A percentile compares a stretch with the other conserved stretches of the same genome.
Conservation (phyloP, 2,797 vertebrate genomes). For the Epinephelus coioides region DNA sequence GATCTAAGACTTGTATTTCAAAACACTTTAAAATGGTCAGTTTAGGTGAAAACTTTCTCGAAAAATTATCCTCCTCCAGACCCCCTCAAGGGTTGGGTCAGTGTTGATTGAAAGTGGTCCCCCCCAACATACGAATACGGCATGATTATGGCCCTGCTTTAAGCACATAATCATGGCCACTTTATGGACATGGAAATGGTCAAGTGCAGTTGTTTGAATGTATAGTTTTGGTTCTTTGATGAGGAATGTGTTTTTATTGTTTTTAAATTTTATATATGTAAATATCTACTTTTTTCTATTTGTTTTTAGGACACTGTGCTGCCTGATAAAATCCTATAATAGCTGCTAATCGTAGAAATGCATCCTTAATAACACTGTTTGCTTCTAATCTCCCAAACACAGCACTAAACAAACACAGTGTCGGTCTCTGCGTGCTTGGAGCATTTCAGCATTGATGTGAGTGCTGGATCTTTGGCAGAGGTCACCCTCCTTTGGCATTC, state of each 20-base stretch:
- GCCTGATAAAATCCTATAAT: neutral
- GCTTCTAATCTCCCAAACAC: slow-evolving; percentile 25
- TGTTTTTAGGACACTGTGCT: neutral
- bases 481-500: slow-evolving; percentile 69
- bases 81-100: too few relatives aligned
- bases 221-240: neutral
- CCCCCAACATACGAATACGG: neutral
- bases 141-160: too few relatives aligned
- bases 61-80: too few relatives aligned
- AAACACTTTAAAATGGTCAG: too few relatives aligned
- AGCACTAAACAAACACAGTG: slow-evolving; percentile 23
- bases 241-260: neutral
- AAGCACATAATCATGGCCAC: too few relatives aligned
- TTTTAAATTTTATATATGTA: neutral
- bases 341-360: neutral
- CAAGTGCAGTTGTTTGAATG: neutral
- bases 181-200: too few relatives aligned
- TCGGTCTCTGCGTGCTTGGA: slow-evolving; percentile 6
- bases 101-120: too few relatives aligned
- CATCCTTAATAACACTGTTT: neutral
- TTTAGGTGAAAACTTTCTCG: too few relatives aligned
- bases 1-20: too few relatives aligned
- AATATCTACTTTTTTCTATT: neutral
- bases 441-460: slow-evolving; percentile 33
- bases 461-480: slow-evolving; percentile 42